Evolutionary conservation across 30 jellyfish, hydroid and myxozoan genomes (phyloP).

Genomic region (Aurelia aurita): DNA sequence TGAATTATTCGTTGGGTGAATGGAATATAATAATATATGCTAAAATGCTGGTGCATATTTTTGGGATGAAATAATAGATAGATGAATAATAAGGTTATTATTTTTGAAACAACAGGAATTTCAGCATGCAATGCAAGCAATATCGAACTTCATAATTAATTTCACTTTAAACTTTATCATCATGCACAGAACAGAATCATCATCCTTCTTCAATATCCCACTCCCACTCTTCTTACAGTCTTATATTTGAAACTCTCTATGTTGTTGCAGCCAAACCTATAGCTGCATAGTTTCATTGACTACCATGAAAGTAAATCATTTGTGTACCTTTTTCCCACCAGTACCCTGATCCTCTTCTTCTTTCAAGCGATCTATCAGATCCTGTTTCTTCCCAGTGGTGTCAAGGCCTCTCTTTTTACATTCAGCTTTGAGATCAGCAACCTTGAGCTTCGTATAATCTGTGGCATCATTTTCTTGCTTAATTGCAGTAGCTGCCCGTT

Average conservation of each 20-base stretch:
- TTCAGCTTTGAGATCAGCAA: constrained; percentile 74
- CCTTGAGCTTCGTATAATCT: constrained; percentile 76
- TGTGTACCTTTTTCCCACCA: constrained; percentile 60
- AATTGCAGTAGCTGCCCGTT: constrained; percentile 41
- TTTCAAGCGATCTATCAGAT: constrained; percentile 62
- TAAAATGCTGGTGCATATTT: too few relatives aligned
- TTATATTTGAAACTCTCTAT: neutral
- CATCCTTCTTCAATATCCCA: neutral
- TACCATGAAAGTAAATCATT: neutral
- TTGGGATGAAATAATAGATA: too few relatives aligned
- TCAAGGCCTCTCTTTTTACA: constrained; percentile 72
- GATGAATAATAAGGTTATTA: too few relatives aligned
- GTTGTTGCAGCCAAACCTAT: neutral
- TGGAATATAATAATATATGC: too few relatives aligned
- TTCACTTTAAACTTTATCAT: too few relatives aligned
- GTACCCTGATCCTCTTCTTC: constrained; percentile 1
- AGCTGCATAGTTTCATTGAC: neutral
- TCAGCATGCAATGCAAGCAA: too few relatives aligned
- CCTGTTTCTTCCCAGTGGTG: constrained; percentile 75
- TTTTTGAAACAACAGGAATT: too few relatives aligned
- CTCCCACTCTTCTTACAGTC: neutral
- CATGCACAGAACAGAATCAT: neutral
- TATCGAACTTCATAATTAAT: too few relatives aligned
- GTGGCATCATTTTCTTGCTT: constrained; percentile 29
- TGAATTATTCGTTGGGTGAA: too few relatives aligned